Percentiles rank a stretch among this genome's conserved stretches.
phyloP scores from a whole-genome alignment of 2,888 invertebrate genomes.

The Rugalucina vietnamica region DNA sequence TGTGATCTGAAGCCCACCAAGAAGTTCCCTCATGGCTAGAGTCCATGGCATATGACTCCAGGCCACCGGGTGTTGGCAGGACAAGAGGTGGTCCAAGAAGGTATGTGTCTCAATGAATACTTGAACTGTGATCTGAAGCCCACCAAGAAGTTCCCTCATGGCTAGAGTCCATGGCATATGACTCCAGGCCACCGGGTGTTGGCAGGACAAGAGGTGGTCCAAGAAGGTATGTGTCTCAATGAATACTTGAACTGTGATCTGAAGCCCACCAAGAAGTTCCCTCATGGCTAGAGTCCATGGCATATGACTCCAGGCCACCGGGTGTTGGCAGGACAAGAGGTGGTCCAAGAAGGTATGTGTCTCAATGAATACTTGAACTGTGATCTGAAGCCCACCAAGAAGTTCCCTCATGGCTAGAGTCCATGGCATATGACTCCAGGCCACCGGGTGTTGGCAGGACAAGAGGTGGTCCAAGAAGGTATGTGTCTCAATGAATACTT shows the following conservation, averaged over 20 bases:
- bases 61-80: constrained; percentile 61
- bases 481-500: no score
- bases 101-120: no score
- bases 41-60: constrained; percentile 86
- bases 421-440: constrained; percentile 86
- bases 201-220: constrained; percentile 64
- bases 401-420: constrained; percentile 93
- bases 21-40: constrained; percentile 95
- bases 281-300: constrained; percentile 91
- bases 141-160: constrained; percentile 97
- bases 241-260: constrained; percentile 95
- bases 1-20: constrained; percentile 98
- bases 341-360: constrained; percentile 64
- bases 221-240: constrained; percentile 61
- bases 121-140: constrained; percentile 96
- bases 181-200: constrained; percentile 69
- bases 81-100: constrained; percentile 66
- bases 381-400: constrained; percentile 98
- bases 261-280: constrained; percentile 99
- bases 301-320: constrained; percentile 81
- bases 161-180: constrained; percentile 89
- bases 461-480: constrained; percentile 67
- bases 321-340: constrained; percentile 61
- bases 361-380: no score
- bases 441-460: constrained; percentile 57